Evolutionary conservation across 2,888 invertebrate species (phyloP).

Genomic region (Trachelus tabidus): DNA sequence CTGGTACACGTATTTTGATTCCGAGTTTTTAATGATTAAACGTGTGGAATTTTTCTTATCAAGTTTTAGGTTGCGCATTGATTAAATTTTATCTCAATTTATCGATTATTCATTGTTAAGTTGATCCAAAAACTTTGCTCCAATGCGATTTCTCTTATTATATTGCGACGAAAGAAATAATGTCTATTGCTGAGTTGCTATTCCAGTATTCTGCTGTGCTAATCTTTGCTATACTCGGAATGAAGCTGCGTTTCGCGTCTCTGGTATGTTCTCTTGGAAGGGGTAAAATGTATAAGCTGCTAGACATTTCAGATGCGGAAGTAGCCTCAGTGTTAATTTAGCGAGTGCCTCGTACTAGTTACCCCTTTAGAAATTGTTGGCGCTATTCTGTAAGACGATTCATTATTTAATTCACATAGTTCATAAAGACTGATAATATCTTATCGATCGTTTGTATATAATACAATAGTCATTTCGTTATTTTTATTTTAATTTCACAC

Average conservation of each 20-base stretch:
- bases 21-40: not conserved
- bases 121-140: not conserved
- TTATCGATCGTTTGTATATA: not conserved
- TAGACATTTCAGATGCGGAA: not conserved
- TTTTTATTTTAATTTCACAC: not conserved
- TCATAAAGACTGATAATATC: not conserved
- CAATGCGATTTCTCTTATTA: too few species aligned
- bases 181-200: too few species aligned
- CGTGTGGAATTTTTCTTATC: not conserved
- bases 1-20: not conserved
- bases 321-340: not conserved
- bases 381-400: not conserved
- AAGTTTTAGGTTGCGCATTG: fast-evolving
- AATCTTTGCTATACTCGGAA: not conserved
- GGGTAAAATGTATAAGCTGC: not conserved
- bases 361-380: not conserved
- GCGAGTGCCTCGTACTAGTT: not conserved
- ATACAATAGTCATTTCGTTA: not conserved
- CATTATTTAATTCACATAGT: not conserved
- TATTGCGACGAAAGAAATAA: too few species aligned
- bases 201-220: not conserved
- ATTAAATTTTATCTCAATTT: not conserved
- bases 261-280: not conserved
- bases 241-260: not conserved
- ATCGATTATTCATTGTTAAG: not conserved